These are phyloP conservation scores for Theodoxus fluviatilis DNA, from an alignment of 2,888 invertebrate species.

Conservation along the genomic window DNA sequence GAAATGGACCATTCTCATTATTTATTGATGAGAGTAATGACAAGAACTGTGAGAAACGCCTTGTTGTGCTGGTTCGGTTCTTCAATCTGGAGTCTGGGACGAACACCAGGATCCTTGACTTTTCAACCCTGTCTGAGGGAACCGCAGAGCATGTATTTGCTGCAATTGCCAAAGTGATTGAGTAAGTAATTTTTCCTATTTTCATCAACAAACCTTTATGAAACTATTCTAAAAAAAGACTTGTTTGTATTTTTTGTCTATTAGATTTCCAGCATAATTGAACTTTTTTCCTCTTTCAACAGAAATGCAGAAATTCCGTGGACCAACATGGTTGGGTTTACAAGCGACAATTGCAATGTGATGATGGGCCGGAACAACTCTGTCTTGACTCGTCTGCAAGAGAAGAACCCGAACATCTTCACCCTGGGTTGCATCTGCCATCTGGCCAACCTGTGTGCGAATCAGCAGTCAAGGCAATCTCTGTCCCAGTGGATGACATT, in stretches of 20 bases:
- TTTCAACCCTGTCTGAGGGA: background rate
- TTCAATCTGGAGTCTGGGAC: background rate
- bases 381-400: background rate
- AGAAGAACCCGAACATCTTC: background rate
- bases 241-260: too few species aligned
- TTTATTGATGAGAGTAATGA: conserved; percentile 10
- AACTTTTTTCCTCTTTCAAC: background rate
- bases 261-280: too few species aligned
- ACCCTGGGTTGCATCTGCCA: conserved; percentile 13
- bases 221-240: too few species aligned
- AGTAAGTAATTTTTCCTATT: background rate
- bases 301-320: background rate
- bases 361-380: background rate
- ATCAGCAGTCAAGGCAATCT: background rate
- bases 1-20: background rate
- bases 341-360: background rate
- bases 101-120: conserved; percentile 3
- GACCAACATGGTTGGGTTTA: background rate
- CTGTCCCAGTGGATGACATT: background rate
- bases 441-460: background rate
- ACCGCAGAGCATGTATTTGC: background rate
- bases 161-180: background rate
- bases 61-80: background rate
- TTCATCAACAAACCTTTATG: background rate
- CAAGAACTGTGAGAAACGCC: background rate